These are phyloP conservation scores for Aelia acuminata DNA, from an alignment of 2,888 invertebrate genomes.

Conservation along the genomic window DNA sequence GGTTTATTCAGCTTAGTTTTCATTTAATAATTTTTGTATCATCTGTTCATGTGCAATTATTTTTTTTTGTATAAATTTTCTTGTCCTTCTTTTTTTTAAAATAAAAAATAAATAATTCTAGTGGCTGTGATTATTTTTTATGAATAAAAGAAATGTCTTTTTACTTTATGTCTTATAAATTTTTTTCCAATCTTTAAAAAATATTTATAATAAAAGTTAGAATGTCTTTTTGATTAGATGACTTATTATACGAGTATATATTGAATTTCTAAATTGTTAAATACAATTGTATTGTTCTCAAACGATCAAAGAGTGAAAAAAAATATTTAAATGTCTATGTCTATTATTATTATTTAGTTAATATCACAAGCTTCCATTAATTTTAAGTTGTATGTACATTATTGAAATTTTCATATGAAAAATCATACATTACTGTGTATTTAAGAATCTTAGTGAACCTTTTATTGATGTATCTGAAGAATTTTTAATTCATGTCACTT, in stretches of 20 bases:
- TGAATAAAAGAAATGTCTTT: constrained; percentile 49
- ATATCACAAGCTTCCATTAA: constrained; percentile 39
- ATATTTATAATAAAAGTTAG: background rate
- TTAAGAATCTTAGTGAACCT: constrained; percentile 12
- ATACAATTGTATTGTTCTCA: background rate
- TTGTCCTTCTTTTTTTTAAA: background rate
- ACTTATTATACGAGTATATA: constrained; percentile 8
- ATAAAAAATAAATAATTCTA: constrained; percentile 10
- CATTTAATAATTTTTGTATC: background rate
- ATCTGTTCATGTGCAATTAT: constrained; percentile 8
- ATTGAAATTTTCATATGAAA: background rate
- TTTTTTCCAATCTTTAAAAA: background rate
- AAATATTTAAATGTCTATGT: no score
- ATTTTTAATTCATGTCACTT: background rate
- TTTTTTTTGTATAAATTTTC: constrained; percentile 7
- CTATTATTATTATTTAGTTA: constrained; percentile 1
- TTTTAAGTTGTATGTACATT: constrained; percentile 10
- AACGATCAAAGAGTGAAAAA: background rate
- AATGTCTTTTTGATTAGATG: constrained; percentile 1
- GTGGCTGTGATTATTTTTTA: constrained; percentile 58
- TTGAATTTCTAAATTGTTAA: constrained; percentile 10
- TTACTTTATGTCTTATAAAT: constrained; percentile 27
- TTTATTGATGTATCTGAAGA: constrained; percentile 6
- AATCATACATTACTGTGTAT: background rate
- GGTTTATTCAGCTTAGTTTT: background rate